Percentiles rank a stretch among this genome's conserved stretches.
phyloP scores from a whole-genome alignment of 2,797 vertebrate genomes.

The Melanotaenia pygmaea region DNA sequence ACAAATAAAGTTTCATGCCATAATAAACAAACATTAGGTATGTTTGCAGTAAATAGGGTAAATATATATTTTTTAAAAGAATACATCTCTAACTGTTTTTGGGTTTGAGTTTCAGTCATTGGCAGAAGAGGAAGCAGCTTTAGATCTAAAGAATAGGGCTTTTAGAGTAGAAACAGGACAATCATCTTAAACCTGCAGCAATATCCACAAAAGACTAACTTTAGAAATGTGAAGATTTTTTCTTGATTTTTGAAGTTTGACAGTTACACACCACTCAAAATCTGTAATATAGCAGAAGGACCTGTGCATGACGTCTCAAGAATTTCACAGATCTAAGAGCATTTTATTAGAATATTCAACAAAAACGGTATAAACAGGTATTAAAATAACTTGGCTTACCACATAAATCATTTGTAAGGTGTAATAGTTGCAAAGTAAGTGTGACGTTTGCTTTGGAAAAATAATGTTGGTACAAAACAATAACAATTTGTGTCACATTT shows the following conservation, averaged over 20 bases:
- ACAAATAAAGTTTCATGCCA: too few species aligned
- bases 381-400: too few species aligned
- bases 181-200: not conserved
- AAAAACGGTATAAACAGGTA: not conserved
- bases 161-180: too few species aligned
- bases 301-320: not conserved
- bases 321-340: not conserved
- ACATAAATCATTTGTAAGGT: too few species aligned
- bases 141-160: not conserved
- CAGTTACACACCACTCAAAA: not conserved
- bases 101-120: not conserved
- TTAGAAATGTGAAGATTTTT: not conserved
- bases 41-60: too few species aligned
- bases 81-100: not conserved
- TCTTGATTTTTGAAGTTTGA: not conserved
- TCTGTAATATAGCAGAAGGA: not conserved
- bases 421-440: too few species aligned
- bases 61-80: not conserved
- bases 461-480: too few species aligned
- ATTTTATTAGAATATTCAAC: not conserved
- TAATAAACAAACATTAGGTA: too few species aligned
- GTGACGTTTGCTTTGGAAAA: too few species aligned
- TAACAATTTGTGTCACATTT: too few species aligned
- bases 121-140: not conserved
- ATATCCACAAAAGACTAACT: not conserved